Evolutionary conservation across 2,888 invertebrate species (phyloP).

Genomic region (Phlogophora meticulosa): DNA sequence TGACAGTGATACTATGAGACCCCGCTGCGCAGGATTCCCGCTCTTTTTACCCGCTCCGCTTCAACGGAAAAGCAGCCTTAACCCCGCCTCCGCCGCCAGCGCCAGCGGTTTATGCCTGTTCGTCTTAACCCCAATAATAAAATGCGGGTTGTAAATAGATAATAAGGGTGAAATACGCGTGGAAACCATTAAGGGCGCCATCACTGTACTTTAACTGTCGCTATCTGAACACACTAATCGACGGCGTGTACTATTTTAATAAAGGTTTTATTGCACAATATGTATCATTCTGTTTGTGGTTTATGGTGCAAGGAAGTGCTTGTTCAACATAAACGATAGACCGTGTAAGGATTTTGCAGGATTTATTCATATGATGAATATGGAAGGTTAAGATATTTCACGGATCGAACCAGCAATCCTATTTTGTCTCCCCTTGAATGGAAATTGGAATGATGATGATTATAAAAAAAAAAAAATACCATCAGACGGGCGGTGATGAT

Average conservation of each 20-base stretch:
- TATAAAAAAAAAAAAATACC: no score
- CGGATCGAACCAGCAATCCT: neutral
- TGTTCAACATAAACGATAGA: constrained; percentile 13
- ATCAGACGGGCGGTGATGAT: no score
- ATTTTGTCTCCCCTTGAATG: no score
- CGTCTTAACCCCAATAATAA: constrained; percentile 91
- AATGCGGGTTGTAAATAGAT: constrained; percentile 91
- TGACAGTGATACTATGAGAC: neutral
- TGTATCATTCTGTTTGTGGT: constrained; percentile 61
- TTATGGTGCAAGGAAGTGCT: constrained; percentile 44
- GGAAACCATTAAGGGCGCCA: constrained; percentile 89
- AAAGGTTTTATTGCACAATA: constrained; percentile 75
- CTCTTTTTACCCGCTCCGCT: constrained; percentile 1
- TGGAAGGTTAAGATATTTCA: neutral
- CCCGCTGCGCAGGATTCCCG: no score
- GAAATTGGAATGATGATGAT: no score
- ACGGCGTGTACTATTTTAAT: constrained; percentile 81
- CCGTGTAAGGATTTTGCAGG: neutral
- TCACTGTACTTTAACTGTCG: constrained; percentile 81
- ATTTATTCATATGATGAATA: neutral
- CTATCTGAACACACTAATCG: constrained; percentile 84
- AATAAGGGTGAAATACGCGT: constrained; percentile 87
- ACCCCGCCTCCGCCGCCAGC: constrained; percentile 80
- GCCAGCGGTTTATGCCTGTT: constrained; percentile 81
- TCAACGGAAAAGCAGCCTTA: constrained; percentile 25